These are phyloP conservation scores for Rhyacichthys aspro DNA, from an alignment of 2,797 vertebrate genomes.

Conservation along the genomic window DNA sequence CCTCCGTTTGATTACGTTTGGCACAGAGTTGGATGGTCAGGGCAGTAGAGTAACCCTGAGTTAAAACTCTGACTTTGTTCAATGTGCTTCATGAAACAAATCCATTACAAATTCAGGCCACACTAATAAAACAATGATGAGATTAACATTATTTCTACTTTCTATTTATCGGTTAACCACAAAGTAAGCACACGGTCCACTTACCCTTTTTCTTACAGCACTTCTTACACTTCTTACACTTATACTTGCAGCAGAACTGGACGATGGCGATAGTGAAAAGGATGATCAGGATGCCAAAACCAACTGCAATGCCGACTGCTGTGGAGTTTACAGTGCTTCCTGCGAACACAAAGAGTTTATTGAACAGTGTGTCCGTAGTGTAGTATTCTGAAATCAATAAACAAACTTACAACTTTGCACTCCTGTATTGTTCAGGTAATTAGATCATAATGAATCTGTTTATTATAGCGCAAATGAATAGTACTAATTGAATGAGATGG, in stretches of 20 bases:
- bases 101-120: no score
- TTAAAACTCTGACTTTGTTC: no score
- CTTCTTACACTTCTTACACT: constrained; percentile 64
- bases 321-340: constrained; percentile 59
- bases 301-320: constrained; percentile 66
- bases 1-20: no score
- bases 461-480: constrained; percentile 23
- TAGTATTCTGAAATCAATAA: constrained; percentile 4
- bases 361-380: constrained; percentile 1
- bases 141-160: no score
- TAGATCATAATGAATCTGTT: constrained; percentile 26
- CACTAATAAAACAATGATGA: no score
- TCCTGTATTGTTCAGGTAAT: constrained; percentile 5
- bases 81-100: no score
- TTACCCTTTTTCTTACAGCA: constrained; percentile 71
- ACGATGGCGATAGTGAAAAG: constrained; percentile 73
- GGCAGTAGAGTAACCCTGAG: no score
- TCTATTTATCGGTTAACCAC: no score
- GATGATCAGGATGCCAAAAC: constrained; percentile 68
- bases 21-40: no score
- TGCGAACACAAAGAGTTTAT: constrained; percentile 26
- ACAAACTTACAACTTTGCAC: not conserved
- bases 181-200: no score
- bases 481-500: constrained; percentile 26
- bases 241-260: constrained; percentile 73